Evolutionary conservation across 2,888 invertebrate species (phyloP).

Genomic region (Chrysina gloriosa): DNA sequence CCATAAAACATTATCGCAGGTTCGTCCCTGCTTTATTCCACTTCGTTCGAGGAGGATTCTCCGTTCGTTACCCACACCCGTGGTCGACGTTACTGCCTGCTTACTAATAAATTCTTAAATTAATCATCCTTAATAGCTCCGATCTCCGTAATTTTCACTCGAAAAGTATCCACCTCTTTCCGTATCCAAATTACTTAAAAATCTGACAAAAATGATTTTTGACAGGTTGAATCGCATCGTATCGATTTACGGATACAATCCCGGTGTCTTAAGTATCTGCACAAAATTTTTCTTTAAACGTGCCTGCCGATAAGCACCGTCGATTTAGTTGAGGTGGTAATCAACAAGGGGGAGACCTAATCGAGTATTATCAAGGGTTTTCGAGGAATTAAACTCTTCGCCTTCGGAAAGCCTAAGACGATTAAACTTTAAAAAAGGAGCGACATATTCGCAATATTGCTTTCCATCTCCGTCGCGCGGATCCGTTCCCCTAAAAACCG

Average conservation of each 20-base stretch:
- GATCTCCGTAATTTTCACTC: background rate
- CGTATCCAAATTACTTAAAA: no score
- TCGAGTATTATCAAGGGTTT: background rate
- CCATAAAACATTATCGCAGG: slow-evolving; percentile 42
- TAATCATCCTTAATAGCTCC: slow-evolving; percentile 17
- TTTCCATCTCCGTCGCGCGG: background rate
- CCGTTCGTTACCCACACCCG: background rate
- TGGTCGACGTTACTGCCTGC: slow-evolving; percentile 1
- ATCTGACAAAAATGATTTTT: no score
- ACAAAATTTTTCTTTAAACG: no score
- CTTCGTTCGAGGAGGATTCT: background rate
- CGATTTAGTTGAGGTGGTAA: background rate
- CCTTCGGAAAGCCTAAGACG: background rate
- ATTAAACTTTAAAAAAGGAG: slow-evolving; percentile 7
- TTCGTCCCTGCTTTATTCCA: slow-evolving; percentile 1
- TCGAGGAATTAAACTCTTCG: slow-evolving; percentile 9
- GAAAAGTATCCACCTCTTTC: no score
- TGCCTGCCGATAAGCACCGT: no score
- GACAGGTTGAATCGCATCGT: no score
- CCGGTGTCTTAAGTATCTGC: no score
- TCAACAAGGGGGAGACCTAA: background rate
- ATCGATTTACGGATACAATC: no score
- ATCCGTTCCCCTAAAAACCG: slow-evolving; percentile 39
- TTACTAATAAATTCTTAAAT: slow-evolving; percentile 24
- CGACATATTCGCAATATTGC: background rate